Evolutionary conservation across 2,888 invertebrate genomes (phyloP), one percentile per base, ranked within the genome.

Genomic region (Hemithea aestivaria): DNA sequence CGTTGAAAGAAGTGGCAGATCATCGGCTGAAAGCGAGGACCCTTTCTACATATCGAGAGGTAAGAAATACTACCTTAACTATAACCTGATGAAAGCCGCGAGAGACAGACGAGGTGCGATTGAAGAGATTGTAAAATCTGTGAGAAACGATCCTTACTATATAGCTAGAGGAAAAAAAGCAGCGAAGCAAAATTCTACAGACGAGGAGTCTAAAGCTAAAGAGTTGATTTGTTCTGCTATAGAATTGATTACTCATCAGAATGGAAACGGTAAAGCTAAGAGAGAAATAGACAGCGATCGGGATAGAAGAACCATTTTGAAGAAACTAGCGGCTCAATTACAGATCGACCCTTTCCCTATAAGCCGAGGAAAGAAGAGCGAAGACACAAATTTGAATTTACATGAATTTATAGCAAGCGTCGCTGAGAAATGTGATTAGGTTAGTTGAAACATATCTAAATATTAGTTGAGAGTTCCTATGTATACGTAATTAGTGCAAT

Each of bases 141-240:
- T 87, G 3, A 71, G 80, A 7, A 84, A 85, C 30, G 83, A 88
- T 40, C 89, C 88, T 0, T 89, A 81, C 53, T 88, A 84, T 35
- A 88, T 88, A 27, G 88, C 87, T 0, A 64, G 89, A 58, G 89
- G 89, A n/a, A 89, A 88, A 53, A 89, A 85, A 48, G 62, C 72
- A 40, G 24, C 12, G 0, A 51, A 53, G 2, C 12, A 30, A n/a
- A 73, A 72, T 37, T 35, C 57, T 1, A 62, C 54, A 10, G 51
- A 45, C 10, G 63, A 70, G 1, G 66, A 72, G 30, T 58, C 38
- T 0, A 85, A 77, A 58, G 69, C 67, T 1, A 80, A 70, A 44
- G 74, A 84, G 31, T 56, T 85, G 1, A 68, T 85, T 27, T 87
- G 87, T 48, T 65, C 80, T 9, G 69, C 77, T 2, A 57, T 83